Conservation (phyloP, 2,888 invertebrate species). For the Willowsia nigromaculata region DNA sequence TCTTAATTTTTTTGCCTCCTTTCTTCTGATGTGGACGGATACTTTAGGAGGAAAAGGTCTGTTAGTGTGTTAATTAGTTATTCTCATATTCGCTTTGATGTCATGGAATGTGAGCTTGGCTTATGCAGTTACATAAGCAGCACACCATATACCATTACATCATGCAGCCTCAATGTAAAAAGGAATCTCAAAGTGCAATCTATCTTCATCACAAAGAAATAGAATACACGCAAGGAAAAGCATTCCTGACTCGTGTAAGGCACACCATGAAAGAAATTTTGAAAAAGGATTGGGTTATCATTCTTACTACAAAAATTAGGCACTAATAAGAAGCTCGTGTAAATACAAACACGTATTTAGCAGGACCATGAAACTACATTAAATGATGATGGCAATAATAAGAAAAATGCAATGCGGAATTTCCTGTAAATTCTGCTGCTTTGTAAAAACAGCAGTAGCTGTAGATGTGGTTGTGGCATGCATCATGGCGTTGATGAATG, state of each 20-base stretch:
- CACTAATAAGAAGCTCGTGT: not conserved
- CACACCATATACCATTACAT: not conserved
- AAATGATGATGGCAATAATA: constrained; percentile 16
- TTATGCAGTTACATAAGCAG: not conserved
- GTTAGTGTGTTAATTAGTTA: constrained; percentile 50
- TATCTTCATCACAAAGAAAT: constrained; percentile 54
- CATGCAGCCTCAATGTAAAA: not conserved
- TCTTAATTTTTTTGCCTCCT: not conserved
- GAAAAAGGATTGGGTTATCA: not conserved
- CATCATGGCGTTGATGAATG: constrained; percentile 34
- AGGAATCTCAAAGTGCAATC: constrained; percentile 15
- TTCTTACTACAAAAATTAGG: not conserved
- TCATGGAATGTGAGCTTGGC: not conserved
- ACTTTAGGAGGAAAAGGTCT: not conserved
- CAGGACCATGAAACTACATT: not conserved
- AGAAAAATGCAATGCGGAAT: constrained; percentile 11
- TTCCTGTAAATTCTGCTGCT: not conserved
- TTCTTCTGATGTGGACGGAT: not conserved
- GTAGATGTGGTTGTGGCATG: not conserved
- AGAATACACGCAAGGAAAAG: not conserved
- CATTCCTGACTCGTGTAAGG: not conserved
- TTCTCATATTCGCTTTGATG: constrained; percentile 55
- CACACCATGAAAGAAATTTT: not conserved
- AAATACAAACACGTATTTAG: not conserved
- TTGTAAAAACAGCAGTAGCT: not conserved